Base-by-base conservation (phyloP, 2,797 vertebrate genomes). In the Chaenodraco wilsoni region DNA sequence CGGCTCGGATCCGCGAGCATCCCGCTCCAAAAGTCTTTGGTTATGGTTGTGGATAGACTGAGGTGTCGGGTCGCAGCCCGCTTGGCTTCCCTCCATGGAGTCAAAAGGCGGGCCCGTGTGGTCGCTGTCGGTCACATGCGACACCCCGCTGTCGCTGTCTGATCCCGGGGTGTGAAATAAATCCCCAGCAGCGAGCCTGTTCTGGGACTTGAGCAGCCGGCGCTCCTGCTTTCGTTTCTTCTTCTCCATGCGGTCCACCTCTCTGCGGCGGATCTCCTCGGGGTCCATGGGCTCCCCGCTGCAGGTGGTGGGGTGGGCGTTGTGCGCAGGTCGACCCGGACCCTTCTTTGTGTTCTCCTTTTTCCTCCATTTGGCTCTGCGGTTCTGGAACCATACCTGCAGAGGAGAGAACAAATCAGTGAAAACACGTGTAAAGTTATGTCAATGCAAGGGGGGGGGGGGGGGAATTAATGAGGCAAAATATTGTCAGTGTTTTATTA, bases 291-390 rank as follows among this genome's bases (percentile, higher is more conserved):
- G 98, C 89, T 99, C 98, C 41, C 98, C 98, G 88, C 98, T 99
- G 96, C 98, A 99, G 69, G 97, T 97, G 80, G 97, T 98, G 31
- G 97, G 98, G 83, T 99, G 98, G 0, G 98, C 98, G 94, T 99
- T 99, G 94, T 99, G 98, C 4, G 98, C 98, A 31, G 98, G 98
- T 93, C 98, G 92, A 71, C 98, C 98, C 0, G 98, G 98, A 61
- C 98, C 98, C 40, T 99, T 99, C 94, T 99, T 99, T 14, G 98
- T 99, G 92, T 99, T 99, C 68, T 99, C 98, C 85, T 99, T 99
- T 93, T 99, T 99, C 87, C 98, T 95, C 98, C 98, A 99, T 79
- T 99, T 99, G 86, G 98, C 98, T 88, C 98, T 95, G 82, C 98
- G 97, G 81, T 99, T 99, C 93, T 99, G 97, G 93, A 99, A 99